A percentile compares a stretch with the other conserved stretches of the same genome.
These are phyloP conservation scores for Pseudeuparius sepicola DNA, from an alignment of 2,888 invertebrate genomes.

Conservation along the genomic window DNA sequence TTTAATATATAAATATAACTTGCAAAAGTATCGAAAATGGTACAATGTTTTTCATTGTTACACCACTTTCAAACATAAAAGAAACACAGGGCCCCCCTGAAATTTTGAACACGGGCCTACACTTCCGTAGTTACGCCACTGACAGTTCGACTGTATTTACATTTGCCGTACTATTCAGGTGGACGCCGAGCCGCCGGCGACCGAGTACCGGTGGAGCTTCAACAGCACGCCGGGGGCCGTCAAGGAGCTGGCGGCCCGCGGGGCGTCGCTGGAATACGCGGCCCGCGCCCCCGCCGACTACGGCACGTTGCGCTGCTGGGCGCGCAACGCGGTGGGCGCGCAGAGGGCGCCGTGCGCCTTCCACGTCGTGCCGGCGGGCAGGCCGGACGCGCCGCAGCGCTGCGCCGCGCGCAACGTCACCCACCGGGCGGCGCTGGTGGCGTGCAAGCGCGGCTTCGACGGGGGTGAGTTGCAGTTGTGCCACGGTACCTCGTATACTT, in stretches of 20 bases:
- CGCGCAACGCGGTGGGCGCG: slow-evolving; percentile 57
- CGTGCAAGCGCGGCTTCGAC: slow-evolving; percentile 45
- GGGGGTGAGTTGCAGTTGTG: slow-evolving; percentile 37
- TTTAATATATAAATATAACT: too few species aligned
- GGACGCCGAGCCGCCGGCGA: slow-evolving; percentile 64
- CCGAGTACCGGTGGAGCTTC: slow-evolving; percentile 54
- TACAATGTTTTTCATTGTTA: too few species aligned
- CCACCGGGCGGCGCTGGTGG: slow-evolving; percentile 41
- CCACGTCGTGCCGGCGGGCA: slow-evolving; percentile 59
- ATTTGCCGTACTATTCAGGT: too few species aligned
- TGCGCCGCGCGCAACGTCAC: slow-evolving; percentile 43
- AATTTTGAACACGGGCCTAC: too few species aligned
- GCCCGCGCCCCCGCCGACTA: slow-evolving; percentile 56
- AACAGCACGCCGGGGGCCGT: slow-evolving; percentile 51
- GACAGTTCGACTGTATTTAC: too few species aligned
- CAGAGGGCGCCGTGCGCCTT: slow-evolving; percentile 64
- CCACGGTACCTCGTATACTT: background rate
- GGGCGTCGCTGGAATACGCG: slow-evolving; percentile 40
- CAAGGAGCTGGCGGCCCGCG: slow-evolving; percentile 35
- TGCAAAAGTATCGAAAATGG: too few species aligned
- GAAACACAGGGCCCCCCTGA: too few species aligned
- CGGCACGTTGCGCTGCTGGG: slow-evolving; percentile 69
- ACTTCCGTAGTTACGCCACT: too few species aligned
- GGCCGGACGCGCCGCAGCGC: slow-evolving; percentile 46
- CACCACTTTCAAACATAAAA: too few species aligned